Evolutionary conservation across 2,113 vertebrate species (phyloP).

Genomic region (Merops nubicus): DNA sequence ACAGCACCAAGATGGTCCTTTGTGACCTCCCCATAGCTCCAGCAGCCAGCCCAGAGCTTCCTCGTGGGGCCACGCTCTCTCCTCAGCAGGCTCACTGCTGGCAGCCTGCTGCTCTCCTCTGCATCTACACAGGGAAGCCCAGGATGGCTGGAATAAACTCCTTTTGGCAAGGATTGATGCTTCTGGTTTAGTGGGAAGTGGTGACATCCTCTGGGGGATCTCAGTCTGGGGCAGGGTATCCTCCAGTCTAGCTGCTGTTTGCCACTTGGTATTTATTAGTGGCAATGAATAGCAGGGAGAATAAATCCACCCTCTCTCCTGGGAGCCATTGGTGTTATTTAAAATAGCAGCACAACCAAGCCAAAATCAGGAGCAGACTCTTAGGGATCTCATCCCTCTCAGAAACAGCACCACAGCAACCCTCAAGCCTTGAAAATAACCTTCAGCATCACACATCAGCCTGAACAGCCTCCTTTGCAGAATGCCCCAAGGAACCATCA

Average conservation of each 20-base stretch:
- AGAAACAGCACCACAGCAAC: background rate
- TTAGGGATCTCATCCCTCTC: background rate
- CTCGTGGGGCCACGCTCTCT: rapidly evolving
- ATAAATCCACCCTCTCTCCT: background rate
- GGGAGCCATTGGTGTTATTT: background rate
- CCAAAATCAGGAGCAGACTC: background rate
- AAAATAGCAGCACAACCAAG: background rate
- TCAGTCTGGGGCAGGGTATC: background rate
- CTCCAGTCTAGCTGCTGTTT: background rate
- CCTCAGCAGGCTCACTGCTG: background rate
- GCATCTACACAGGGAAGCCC: background rate
- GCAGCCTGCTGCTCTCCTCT: background rate
- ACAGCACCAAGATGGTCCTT: background rate
- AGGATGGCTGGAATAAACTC: background rate
- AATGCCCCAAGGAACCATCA: background rate
- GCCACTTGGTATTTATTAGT: background rate
- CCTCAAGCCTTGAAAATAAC: background rate
- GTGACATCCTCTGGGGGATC: background rate
- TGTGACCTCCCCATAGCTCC: background rate
- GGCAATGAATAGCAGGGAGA: background rate
- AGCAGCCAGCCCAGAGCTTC: background rate
- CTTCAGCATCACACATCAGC: rapidly evolving
- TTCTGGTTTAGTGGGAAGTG: background rate
- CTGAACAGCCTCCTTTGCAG: background rate
- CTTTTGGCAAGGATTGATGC: background rate